Conservation (phyloP, 2,113 vertebrate species). For the Numenius arquata region DNA sequence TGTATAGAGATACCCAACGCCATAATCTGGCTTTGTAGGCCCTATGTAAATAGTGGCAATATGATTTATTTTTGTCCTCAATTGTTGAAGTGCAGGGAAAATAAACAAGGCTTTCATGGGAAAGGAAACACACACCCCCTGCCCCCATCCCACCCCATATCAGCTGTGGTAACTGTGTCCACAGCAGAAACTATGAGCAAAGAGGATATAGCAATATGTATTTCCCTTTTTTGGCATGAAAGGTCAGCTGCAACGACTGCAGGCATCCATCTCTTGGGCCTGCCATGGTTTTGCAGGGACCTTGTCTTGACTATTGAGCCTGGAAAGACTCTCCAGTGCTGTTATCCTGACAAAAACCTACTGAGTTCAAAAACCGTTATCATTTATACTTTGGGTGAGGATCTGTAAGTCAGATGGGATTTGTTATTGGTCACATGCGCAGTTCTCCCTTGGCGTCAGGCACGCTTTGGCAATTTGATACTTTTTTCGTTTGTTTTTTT, state of each 20-base stretch:
- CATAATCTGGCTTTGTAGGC: not conserved
- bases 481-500: fast-evolving
- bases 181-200: not conserved
- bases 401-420: not conserved
- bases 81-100: not conserved
- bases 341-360: not conserved
- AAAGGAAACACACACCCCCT: fast-evolving
- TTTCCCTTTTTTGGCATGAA: not conserved
- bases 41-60: not conserved
- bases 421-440: not conserved
- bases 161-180: not conserved
- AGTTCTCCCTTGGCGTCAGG: not conserved
- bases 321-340: not conserved
- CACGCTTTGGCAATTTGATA: not conserved
- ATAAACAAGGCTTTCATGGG: not conserved
- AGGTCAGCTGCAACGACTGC: fast-evolving
- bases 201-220: not conserved
- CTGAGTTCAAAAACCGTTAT: not conserved
- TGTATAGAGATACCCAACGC: not conserved
- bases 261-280: not conserved
- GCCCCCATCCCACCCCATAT: not conserved
- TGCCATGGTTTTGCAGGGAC: not conserved
- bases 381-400: not conserved
- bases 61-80: not conserved
- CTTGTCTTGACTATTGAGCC: not conserved